These are phyloP conservation scores for Pangasius larnaudii DNA, from an alignment of 2,797 vertebrate species.

Conservation along the genomic window DNA sequence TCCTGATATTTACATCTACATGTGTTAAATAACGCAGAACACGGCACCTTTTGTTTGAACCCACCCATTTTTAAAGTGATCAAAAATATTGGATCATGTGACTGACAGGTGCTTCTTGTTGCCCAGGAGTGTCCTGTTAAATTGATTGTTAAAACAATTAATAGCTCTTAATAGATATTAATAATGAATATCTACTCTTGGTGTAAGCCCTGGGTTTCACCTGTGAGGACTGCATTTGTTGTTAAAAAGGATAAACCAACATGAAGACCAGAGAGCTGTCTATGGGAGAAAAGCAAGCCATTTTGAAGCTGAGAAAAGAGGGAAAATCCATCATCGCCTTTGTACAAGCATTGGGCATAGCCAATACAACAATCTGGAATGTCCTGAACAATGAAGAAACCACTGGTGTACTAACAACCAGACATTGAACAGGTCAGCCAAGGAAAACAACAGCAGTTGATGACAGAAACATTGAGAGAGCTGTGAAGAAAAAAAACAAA, in stretches of 20 bases:
- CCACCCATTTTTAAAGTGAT: background rate
- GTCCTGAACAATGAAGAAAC: background rate
- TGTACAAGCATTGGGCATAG: background rate
- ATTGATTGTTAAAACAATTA: background rate
- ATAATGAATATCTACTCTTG: background rate
- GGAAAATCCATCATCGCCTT: background rate
- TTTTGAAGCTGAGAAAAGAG: background rate
- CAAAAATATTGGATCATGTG: background rate
- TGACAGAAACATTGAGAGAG: background rate
- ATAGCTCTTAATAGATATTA: too few species aligned
- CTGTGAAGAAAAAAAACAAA: background rate
- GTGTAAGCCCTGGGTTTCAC: background rate
- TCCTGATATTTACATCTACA: background rate
- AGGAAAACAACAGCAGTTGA: background rate
- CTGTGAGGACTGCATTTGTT: background rate
- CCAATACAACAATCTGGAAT: background rate
- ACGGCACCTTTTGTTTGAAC: background rate
- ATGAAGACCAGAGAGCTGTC: conserved; percentile 4
- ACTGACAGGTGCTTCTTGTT: background rate
- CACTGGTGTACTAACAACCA: background rate
- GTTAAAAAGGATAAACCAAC: conserved; percentile 2
- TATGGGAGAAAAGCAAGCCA: too few species aligned
- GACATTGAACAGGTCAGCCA: too few species aligned
- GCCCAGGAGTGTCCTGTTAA: background rate
- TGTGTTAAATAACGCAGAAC: background rate